These are phyloP conservation scores for Drosophila dives DNA, from an alignment of 2,888 invertebrate genomes.

Conservation along the genomic window DNA sequence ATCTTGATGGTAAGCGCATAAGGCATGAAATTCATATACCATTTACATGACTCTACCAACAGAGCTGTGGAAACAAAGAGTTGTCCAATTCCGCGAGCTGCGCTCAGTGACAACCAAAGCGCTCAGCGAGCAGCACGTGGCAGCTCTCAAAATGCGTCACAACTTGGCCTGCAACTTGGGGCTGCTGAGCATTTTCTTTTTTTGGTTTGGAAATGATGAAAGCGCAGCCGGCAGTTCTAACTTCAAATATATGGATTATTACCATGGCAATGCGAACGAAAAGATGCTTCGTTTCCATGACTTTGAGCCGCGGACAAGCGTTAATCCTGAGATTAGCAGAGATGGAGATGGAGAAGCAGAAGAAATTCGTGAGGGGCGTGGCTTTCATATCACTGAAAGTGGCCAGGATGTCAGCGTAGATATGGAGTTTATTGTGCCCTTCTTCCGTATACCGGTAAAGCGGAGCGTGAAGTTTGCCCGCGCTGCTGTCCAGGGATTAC, in stretches of 20 bases:
- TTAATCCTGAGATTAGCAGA: not conserved
- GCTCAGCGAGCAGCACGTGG: slow-evolving; percentile 31
- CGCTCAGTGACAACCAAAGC: slow-evolving; percentile 48
- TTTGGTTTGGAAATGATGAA: slow-evolving; percentile 40
- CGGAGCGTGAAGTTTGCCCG: slow-evolving; percentile 82
- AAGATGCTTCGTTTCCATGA: slow-evolving; percentile 73
- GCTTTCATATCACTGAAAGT: slow-evolving; percentile 78
- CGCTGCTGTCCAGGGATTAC: slow-evolving; percentile 80
- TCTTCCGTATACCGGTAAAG: slow-evolving; percentile 87
- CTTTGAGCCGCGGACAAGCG: slow-evolving; percentile 70
- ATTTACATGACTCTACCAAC: slow-evolving; percentile 22
- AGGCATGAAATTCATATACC: slow-evolving; percentile 60
- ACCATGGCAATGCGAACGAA: slow-evolving; percentile 54
- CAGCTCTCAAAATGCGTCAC: slow-evolving; percentile 38
- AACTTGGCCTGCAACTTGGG: slow-evolving; percentile 34
- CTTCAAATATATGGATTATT: slow-evolving; percentile 36
- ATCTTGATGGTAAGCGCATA: slow-evolving; percentile 57
- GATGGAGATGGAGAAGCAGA: not conserved
- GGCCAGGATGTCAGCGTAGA: slow-evolving; percentile 85
- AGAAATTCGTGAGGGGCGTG: slow-evolving; percentile 65
- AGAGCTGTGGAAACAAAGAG: slow-evolving; percentile 30
- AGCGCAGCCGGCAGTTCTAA: slow-evolving; percentile 35
- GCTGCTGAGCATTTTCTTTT: slow-evolving; percentile 37
- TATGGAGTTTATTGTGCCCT: slow-evolving; percentile 87
- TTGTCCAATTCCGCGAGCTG: not conserved